These are phyloP conservation scores for Aporrectodea caliginosa DNA, from an alignment of 1,140 invertebrate species.

Conservation along the genomic window DNA sequence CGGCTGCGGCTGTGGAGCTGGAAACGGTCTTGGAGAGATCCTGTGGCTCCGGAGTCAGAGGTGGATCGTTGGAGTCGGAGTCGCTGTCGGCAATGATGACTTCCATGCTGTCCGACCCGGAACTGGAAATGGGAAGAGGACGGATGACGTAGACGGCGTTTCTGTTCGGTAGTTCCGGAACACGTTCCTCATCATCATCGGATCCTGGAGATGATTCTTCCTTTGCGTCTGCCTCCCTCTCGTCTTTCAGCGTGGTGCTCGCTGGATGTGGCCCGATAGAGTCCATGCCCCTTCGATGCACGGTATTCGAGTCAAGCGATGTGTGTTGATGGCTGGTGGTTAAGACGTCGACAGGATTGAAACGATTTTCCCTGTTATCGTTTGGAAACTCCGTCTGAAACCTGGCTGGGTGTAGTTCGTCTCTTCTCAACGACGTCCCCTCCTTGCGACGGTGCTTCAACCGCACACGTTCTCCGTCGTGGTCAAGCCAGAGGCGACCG, in stretches of 20 bases:
- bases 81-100: background rate
- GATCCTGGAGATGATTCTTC: too few species aligned
- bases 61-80: background rate
- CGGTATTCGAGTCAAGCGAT: too few species aligned
- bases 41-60: background rate
- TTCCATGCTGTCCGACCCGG: background rate
- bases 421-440: background rate
- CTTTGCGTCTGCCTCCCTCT: background rate
- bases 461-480: background rate
- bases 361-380: background rate
- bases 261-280: background rate
- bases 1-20: background rate
- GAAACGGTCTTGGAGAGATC: background rate
- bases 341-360: background rate
- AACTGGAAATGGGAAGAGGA: background rate
- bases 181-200: background rate
- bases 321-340: too few species aligned
- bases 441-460: background rate
- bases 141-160: slow-evolving; percentile 25
- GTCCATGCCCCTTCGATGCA: too few species aligned
- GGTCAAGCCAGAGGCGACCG: background rate
- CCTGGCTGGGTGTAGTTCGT: background rate
- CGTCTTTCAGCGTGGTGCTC: background rate
- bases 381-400: background rate
- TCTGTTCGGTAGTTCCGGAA: slow-evolving; percentile 25